Conservation (phyloP, 2,888 invertebrate genomes). For the Trissonchulus sp. region DNA sequence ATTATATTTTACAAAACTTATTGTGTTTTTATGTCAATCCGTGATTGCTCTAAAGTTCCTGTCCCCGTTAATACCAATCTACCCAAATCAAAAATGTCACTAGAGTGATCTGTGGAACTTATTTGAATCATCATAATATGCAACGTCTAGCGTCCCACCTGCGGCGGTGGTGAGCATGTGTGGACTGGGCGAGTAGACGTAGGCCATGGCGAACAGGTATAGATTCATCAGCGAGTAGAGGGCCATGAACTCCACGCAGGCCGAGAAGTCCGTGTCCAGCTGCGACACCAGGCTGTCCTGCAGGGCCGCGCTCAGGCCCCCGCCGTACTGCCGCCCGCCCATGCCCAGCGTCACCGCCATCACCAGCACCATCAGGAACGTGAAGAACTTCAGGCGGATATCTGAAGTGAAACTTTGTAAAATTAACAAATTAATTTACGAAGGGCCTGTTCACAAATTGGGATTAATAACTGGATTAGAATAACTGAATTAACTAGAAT, state of each 20-base stretch:
- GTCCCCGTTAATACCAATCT: too few species aligned
- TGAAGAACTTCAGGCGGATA: conserved; percentile 80
- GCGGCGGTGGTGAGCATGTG: neutral
- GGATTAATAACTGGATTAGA: too few species aligned
- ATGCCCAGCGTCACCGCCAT: conserved; percentile 68
- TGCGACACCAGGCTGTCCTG: conserved; percentile 90
- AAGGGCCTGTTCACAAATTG: too few species aligned
- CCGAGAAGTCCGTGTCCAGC: conserved; percentile 75
- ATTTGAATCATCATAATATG: too few species aligned
- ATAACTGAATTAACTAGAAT: too few species aligned
- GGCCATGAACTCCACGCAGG: conserved; percentile 90
- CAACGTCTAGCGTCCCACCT: conserved; percentile 17
- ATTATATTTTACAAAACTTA: too few species aligned
- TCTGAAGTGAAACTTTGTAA: conserved; percentile 65
- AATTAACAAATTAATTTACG: neutral
- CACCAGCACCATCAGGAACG: conserved; percentile 74
- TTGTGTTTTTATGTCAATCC: neutral
- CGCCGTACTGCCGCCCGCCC: conserved; percentile 75
- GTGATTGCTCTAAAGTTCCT: neutral
- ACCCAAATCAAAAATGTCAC: too few species aligned
- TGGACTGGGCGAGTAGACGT: conserved; percentile 75
- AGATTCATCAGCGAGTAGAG: conserved; percentile 88
- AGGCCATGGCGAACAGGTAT: conserved; percentile 85
- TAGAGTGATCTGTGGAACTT: too few species aligned
- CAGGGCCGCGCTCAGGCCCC: conserved; percentile 68